Evolutionary conservation across 37 sponge, comb jelly and placozoan species (phyloP).

Genomic region (Cladorhizidae sp.): DNA sequence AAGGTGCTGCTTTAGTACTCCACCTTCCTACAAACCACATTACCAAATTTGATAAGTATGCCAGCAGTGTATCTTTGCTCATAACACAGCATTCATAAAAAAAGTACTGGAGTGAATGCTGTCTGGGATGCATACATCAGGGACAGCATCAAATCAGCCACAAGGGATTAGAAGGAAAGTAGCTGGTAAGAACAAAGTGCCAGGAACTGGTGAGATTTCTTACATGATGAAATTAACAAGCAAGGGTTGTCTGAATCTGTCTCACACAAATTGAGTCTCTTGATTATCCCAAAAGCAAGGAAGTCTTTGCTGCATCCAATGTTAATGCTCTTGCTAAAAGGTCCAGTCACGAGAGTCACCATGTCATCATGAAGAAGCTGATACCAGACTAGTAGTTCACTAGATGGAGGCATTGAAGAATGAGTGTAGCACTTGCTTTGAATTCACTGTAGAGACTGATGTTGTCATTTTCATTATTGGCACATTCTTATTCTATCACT

Average conservation of each 20-base stretch:
- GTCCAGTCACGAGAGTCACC: not conserved
- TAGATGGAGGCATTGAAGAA: too few relatives aligned
- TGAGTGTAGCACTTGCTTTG: too few relatives aligned
- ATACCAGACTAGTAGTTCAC: too few relatives aligned
- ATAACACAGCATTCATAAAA: too few relatives aligned
- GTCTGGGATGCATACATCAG: not conserved
- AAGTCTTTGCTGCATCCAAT: not conserved
- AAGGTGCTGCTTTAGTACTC: conserved; percentile 2
- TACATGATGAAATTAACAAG: not conserved
- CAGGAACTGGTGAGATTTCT: not conserved
- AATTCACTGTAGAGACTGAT: too few relatives aligned
- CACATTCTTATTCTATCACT: too few relatives aligned
- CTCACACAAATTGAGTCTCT: not conserved
- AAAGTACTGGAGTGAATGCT: too few relatives aligned
- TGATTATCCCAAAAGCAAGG: not conserved
- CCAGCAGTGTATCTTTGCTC: not conserved
- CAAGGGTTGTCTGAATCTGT: not conserved
- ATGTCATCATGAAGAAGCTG: conserved; percentile 1
- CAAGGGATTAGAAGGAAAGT: not conserved
- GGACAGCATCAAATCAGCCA: not conserved
- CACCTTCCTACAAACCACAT: not conserved
- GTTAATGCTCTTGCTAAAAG: not conserved
- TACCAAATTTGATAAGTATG: conserved; percentile 21
- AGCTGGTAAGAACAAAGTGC: conserved; percentile 2
- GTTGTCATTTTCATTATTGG: too few relatives aligned